Evolutionary conservation across 2,797 vertebrate genomes (phyloP).

Genomic region (Scyliorhinus canicula): DNA sequence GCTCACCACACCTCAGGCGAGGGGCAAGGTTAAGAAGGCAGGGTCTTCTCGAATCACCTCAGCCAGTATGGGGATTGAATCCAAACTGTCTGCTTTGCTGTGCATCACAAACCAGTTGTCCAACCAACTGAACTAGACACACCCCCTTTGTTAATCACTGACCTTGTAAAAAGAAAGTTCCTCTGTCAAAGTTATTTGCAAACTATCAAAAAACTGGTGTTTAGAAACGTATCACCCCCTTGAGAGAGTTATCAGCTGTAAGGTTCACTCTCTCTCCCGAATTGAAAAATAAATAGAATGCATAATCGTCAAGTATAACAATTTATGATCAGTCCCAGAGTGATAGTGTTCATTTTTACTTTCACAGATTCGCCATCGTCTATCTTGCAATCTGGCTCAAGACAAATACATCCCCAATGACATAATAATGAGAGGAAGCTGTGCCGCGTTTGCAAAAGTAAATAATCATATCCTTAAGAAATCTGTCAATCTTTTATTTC

Average conservation of each 20-base stretch:
- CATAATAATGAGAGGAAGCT: neutral
- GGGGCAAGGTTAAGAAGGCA: too few species aligned
- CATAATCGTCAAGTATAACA: neutral
- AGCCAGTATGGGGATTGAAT: too few species aligned
- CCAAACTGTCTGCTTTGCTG: too few species aligned
- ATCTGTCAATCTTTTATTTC: neutral
- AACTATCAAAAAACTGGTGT: neutral
- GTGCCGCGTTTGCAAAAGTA: neutral
- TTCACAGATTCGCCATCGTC: neutral
- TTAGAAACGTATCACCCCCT: neutral
- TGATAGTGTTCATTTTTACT: neutral
- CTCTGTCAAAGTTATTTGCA: neutral
- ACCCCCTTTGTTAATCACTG: neutral
- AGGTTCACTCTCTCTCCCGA: neutral
- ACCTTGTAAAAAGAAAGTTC: neutral
- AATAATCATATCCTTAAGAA: neutral
- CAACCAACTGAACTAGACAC: too few species aligned
- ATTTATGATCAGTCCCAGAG: neutral
- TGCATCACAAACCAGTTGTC: too few species aligned
- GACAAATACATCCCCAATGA: neutral
- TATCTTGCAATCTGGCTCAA: neutral
- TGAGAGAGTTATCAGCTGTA: neutral
- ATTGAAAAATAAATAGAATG: neutral
- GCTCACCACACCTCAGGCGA: too few species aligned
- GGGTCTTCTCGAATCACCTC: too few species aligned